Percentiles rank a stretch among this genome's conserved stretches.
Conservation (phyloP, 2,797 vertebrate species). For the Eulemur rubriventer region DNA sequence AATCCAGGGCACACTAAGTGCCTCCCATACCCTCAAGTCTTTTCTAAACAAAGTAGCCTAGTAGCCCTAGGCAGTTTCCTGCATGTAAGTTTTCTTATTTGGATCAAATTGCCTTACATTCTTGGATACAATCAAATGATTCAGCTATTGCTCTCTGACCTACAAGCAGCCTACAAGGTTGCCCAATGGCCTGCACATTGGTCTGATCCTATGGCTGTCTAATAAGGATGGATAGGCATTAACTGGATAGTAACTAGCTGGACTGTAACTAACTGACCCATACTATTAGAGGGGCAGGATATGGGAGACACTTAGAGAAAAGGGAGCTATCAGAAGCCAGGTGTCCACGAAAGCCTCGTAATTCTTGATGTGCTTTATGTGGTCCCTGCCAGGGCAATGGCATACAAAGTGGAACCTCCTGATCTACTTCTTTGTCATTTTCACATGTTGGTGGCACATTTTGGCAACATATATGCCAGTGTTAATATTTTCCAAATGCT, state of each 20-base stretch:
- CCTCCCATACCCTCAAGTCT: not conserved
- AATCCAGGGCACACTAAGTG: not conserved
- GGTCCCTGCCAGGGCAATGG: not conserved
- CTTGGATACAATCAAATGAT: not conserved
- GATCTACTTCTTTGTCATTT: not conserved
- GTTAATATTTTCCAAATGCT: not conserved
- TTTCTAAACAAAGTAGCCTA: constrained; percentile 15
- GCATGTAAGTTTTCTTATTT: not conserved
- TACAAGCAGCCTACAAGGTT: not conserved
- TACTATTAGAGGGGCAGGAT: not conserved
- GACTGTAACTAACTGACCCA: not conserved
- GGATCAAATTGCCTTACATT: not conserved
- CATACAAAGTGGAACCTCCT: not conserved
- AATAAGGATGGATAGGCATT: not conserved
- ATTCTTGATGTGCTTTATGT: not conserved
- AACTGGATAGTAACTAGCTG: not conserved
- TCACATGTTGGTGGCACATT: not conserved
- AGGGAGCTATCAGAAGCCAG: not conserved
- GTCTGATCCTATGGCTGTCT: not conserved
- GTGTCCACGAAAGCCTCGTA: not conserved
- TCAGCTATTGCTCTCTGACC: not conserved
- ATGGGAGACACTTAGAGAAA: not conserved
- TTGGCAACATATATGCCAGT: not conserved
- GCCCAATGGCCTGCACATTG: not conserved
- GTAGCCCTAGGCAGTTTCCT: not conserved